These are phyloP conservation scores for Drosophila mojavensis DNA, from an alignment of 1,140 invertebrate species.

Conservation along the genomic window DNA sequence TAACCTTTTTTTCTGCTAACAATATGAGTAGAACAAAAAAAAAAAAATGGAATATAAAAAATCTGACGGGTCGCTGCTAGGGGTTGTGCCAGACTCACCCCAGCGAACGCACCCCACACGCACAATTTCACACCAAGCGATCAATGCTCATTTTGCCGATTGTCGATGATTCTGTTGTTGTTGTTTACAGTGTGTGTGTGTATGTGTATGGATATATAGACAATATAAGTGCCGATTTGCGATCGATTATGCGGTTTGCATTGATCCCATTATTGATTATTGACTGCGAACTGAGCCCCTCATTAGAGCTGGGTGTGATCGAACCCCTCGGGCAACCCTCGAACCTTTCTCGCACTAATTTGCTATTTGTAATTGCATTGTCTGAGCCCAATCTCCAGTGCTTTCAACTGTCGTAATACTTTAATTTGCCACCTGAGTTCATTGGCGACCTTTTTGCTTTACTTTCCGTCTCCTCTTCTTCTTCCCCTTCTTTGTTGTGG, in stretches of 20 bases:
- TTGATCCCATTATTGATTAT: slow-evolving; percentile 50
- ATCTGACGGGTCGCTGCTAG: slow-evolving; percentile 45
- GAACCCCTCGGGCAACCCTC: not conserved
- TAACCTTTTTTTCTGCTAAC: slow-evolving; percentile 64
- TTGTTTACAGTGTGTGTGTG: slow-evolving; percentile 14
- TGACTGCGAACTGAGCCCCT: slow-evolving; percentile 26
- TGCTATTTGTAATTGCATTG: slow-evolving; percentile 74
- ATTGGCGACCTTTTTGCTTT: slow-evolving; percentile 41
- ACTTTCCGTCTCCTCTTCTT: not conserved
- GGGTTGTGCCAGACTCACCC: slow-evolving; percentile 61
- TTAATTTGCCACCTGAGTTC: slow-evolving; percentile 80
- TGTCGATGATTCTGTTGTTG: slow-evolving; percentile 21
- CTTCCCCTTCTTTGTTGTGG: slow-evolving; percentile 1
- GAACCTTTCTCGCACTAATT: slow-evolving; percentile 45
- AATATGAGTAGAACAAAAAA: slow-evolving; percentile 12
- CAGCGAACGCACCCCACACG: slow-evolving; percentile 58
- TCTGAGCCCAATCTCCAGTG: slow-evolving; percentile 41
- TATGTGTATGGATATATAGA: not conserved
- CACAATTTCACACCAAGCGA: slow-evolving; percentile 53
- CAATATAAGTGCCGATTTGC: slow-evolving; percentile 33
- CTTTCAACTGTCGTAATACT: slow-evolving; percentile 74
- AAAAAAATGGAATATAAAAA: slow-evolving; percentile 35
- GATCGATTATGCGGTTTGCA: slow-evolving; percentile 75
- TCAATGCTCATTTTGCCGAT: slow-evolving; percentile 69
- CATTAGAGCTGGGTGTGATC: slow-evolving; percentile 20